Conservation (phyloP, 2,113 vertebrate species). For the Pelmatolapia mariae region DNA sequence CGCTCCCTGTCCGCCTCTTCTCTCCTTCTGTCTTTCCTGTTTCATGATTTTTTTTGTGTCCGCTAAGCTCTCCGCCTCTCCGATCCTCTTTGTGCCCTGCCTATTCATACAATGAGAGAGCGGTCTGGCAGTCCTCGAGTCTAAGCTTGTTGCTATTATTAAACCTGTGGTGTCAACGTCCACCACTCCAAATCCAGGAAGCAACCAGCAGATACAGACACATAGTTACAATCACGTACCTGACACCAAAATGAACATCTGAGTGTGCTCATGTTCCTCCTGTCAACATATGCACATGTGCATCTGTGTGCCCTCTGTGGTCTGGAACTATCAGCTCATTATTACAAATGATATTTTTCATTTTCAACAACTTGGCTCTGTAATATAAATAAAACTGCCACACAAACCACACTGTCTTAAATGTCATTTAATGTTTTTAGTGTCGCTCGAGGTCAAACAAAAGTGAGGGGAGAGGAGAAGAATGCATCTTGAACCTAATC, state of each 20-base stretch:
- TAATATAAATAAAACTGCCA: neutral
- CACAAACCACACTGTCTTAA: neutral
- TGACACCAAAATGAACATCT: neutral
- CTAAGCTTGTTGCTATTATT: neutral
- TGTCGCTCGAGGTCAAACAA: accelerated
- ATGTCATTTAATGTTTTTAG: neutral
- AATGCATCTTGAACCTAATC: neutral
- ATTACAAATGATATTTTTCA: neutral
- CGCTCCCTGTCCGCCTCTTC: neutral
- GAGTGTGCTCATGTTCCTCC: neutral
- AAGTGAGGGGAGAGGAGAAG: neutral
- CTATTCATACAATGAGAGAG: neutral
- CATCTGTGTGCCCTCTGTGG: neutral
- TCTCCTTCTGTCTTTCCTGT: neutral
- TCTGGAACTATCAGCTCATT: neutral
- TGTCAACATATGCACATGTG: neutral
- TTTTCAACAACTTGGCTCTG: neutral
- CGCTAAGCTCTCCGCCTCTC: neutral
- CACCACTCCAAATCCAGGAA: neutral
- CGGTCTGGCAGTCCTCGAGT: neutral
- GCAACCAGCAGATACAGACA: neutral
- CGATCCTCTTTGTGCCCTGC: neutral
- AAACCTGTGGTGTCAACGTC: slow-evolving; percentile 18
- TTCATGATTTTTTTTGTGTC: neutral
- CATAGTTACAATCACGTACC: neutral